Conservation (phyloP, 2,113 vertebrate species). For the Diphyllodes magnificus region DNA sequence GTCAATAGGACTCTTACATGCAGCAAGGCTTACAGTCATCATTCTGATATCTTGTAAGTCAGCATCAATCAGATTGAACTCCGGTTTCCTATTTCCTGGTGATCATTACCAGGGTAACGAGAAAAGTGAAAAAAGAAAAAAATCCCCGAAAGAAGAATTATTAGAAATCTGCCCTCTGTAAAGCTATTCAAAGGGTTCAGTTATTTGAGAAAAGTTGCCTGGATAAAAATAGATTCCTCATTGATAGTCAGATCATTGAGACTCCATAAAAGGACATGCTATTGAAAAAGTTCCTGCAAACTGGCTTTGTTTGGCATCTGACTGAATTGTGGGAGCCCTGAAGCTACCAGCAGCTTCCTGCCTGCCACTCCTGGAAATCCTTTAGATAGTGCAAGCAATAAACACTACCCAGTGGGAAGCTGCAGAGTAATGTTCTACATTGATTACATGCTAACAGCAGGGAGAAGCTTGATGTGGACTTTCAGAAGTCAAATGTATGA, state of each 20-base stretch:
- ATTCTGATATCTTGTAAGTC: not conserved
- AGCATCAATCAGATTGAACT: not conserved
- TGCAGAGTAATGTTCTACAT: not conserved
- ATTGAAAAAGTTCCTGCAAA: constrained; percentile 22
- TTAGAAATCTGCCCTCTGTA: not conserved
- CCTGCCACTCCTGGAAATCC: not conserved
- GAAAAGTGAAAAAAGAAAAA: not conserved
- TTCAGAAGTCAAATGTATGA: constrained; percentile 1
- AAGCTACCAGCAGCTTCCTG: constrained; percentile 5
- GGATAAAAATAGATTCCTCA: constrained; percentile 40
- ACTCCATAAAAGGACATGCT: not conserved
- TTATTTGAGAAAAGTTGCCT: constrained; percentile 1
- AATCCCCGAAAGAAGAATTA: not conserved
- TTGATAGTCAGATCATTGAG: constrained; percentile 25
- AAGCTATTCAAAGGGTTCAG: not conserved
- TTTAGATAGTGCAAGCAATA: constrained; percentile 15
- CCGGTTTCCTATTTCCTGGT: not conserved
- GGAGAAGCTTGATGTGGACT: constrained; percentile 17
- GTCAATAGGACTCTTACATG: not conserved
- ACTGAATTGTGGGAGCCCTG: constrained; percentile 12
- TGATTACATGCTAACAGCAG: constrained; percentile 46
- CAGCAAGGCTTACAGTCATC: not conserved
- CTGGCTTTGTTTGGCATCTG: constrained; percentile 13
- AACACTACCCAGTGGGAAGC: constrained; percentile 4
- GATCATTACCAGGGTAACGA: not conserved